Percentiles rank a stretch among this genome's conserved stretches.
Conservation (phyloP, 2,888 invertebrate species). For the Microctonus aethiopoides region DNA sequence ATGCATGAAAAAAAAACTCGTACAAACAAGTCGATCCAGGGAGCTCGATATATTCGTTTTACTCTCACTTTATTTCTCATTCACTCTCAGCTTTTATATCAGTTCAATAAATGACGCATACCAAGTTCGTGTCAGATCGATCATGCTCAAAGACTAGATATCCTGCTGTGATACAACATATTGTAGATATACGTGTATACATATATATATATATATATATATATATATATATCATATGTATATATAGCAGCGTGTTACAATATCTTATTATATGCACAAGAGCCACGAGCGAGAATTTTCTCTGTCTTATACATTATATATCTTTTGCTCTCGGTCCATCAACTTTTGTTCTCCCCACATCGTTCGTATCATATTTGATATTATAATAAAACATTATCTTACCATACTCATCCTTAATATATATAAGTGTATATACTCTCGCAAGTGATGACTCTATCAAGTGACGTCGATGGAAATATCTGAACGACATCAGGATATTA, state of each 20-base stretch:
- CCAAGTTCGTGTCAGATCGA: slow-evolving; percentile 64
- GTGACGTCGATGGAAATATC: slow-evolving; percentile 29
- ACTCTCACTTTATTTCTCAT: not conserved
- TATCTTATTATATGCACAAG: slow-evolving; percentile 35
- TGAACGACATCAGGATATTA: not conserved
- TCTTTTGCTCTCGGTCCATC: slow-evolving; percentile 30
- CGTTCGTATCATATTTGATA: slow-evolving; percentile 44
- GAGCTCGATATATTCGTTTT: not conserved
- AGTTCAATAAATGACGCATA: slow-evolving; percentile 51
- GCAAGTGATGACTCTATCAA: slow-evolving; percentile 46
- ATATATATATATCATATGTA: no score
- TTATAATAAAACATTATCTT: slow-evolving; percentile 50
- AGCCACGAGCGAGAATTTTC: slow-evolving; percentile 10
- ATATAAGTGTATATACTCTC: not conserved
- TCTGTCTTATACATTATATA: slow-evolving; percentile 44
- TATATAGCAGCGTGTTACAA: slow-evolving; percentile 45
- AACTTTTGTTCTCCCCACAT: slow-evolving; percentile 37
- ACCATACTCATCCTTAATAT: slow-evolving; percentile 42
- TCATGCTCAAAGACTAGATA: slow-evolving; percentile 53
- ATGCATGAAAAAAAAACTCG: not conserved
- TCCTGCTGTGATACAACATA: slow-evolving; percentile 62
- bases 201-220: no score
- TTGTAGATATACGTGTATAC: not conserved
- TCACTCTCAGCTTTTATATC: slow-evolving; percentile 12
- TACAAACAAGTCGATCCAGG: not conserved